Evolutionary conservation across 2,797 vertebrate species (phyloP), one percentile per base, ranked within the genome.

Genomic region (Catamblyrhynchus diadema): DNA sequence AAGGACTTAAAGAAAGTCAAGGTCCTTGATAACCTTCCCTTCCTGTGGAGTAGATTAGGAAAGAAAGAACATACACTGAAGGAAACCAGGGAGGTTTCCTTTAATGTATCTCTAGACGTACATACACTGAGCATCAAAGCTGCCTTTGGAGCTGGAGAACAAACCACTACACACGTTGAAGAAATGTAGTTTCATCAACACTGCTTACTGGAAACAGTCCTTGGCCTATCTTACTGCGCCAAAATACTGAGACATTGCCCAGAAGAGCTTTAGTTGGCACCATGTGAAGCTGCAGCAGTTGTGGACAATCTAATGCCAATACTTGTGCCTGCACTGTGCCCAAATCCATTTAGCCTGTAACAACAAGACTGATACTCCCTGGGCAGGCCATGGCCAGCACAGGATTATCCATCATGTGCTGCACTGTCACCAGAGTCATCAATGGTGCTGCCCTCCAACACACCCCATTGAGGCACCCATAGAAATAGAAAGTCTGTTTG

Each of bases 361-460:
- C 42, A 42, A 54, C 39, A 41, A 4, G 42, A 82, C 35, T 81
- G 65, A 65, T 61, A 33, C 3, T 81, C 39, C 28, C 41, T 56
- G 25, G 32, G 33, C 41, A 50, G 25, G 44, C 47, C 8, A 5
- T 42, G 81, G 32, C 30, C 60, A 83, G 53, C 37, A 33, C 4
- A 8, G 66, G 72, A 78, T 92, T 77, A 51, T 81, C 20, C 2
- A 9, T 45, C 70, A 60, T 18, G 8, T 30, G 28, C 69, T 74
- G 61, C 0, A 0, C 61, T 56, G 47, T 39, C 79, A 35, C 3
- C 0, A 0, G 39, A 47, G 27, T 53, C 66, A 70, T 62, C 60
- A 25, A 8, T 4, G 18, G 39, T 74, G 86, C 73, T 78, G 70
- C 19, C 35, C 60, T 64, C 59, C 60, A 54, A 28, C 35, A 53